Base-by-base conservation (phyloP, 2,888 invertebrate genomes). In the Ormyrus thymus region DNA sequence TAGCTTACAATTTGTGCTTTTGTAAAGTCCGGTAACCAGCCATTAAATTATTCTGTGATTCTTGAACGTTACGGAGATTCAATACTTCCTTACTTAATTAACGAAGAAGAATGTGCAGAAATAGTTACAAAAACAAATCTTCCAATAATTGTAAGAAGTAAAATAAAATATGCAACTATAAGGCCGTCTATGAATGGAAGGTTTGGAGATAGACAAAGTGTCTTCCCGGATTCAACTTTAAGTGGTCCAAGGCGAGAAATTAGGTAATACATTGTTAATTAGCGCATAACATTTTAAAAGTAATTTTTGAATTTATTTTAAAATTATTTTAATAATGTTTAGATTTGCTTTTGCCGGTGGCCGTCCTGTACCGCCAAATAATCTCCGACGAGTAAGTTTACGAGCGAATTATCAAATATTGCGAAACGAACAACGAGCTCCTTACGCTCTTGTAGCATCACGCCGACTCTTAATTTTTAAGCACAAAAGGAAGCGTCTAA, bases 311-410 rank as follows among this genome's bases (percentile, higher is more conserved):
- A 58, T 53, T 61, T 66, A 8, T 45, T 55, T 56, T 13, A 4
- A 46, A n/a, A 58, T 53, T 61, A 59, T 6, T 45, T 55, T 46
- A 64, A 64, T 50, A 15, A 45, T 71, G 72, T 66, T 79, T 71
- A 90, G 90, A 82, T 90, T 90, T 76, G 88, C 89, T 7, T 90
- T 90, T 71, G 88, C 88, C 69, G 90, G 90, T 59, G 88, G 89
- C 65, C 86, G 88, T 66, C 89, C 90, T 4, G 89, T 90, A 15
- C 87, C 90, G 56, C 85, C 87, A 6, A 88, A 83, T 74, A 89
- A 87, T 83, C 82, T 90, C 51, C 87, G 87, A 72, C 86, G 90
- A 6, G 86, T 87, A 4, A 89, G 88, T 83, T 82, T 90, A 71
- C 85, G 90, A 75, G 90, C 90, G 0, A 87, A 89, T 84, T 90